Evolutionary conservation across 2,113 vertebrate species (phyloP).

Genomic region (Eulemur rufifrons): DNA sequence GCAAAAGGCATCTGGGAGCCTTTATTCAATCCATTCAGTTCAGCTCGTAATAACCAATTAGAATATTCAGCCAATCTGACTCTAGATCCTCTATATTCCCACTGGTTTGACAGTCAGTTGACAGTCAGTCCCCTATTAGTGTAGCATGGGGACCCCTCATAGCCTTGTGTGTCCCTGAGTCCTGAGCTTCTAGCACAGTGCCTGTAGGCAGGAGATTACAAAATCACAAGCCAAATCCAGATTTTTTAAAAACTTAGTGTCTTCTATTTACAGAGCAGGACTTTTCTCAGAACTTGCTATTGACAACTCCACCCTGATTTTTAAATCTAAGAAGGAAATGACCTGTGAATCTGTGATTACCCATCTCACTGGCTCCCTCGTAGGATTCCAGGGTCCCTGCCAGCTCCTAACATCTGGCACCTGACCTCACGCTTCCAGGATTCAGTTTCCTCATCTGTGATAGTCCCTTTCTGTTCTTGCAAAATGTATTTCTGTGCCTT

Average conservation of each 20-base stretch:
- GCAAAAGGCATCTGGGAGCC: neutral
- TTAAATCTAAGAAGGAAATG: neutral
- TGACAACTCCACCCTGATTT: neutral
- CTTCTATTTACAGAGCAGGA: neutral
- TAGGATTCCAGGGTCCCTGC: neutral
- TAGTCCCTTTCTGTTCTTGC: slow-evolving; percentile 57
- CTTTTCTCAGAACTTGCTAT: neutral
- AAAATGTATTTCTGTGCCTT: slow-evolving; percentile 46
- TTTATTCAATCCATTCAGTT: neutral
- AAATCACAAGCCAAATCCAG: neutral
- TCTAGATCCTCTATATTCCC: neutral
- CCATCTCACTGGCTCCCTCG: neutral
- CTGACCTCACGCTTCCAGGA: slow-evolving; percentile 11
- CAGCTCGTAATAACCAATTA: neutral
- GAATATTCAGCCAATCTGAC: neutral
- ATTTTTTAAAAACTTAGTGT: neutral
- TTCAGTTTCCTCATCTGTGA: slow-evolving; percentile 33
- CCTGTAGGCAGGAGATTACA: neutral
- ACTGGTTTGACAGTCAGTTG: neutral
- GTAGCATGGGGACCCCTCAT: rapidly evolving
- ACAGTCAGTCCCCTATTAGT: neutral
- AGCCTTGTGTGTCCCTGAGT: neutral
- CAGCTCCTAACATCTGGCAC: slow-evolving; percentile 45
- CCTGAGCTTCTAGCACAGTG: neutral
- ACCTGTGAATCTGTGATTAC: neutral